Conservation (phyloP, 2,888 invertebrate species). For the Pseudanteris insignis region DNA sequence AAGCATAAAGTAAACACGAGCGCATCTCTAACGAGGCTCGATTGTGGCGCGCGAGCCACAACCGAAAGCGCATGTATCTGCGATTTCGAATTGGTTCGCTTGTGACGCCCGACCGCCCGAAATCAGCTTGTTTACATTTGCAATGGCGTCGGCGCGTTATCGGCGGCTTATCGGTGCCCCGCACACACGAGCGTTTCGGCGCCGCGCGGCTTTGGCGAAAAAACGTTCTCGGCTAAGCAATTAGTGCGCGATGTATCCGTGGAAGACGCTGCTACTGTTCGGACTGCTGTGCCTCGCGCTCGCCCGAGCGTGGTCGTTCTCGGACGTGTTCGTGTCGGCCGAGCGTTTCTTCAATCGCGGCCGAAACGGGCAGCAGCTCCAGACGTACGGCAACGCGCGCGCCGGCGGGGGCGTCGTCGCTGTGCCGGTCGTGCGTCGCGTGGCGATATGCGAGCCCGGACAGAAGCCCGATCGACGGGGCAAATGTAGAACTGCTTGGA, state of each 20-base stretch:
- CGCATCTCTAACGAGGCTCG: constrained; percentile 9
- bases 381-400: constrained; percentile 4
- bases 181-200: constrained; percentile 13
- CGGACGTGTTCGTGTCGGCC: constrained; percentile 16
- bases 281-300: constrained; percentile 7
- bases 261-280: constrained; percentile 29
- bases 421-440: constrained; percentile 46
- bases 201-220: too few relatives aligned
- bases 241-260: constrained; percentile 29
- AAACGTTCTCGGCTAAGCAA: constrained; percentile 20
- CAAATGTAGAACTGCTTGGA: constrained; percentile 53
- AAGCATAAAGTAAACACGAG: constrained; percentile 6
- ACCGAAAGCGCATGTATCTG: constrained; percentile 10
- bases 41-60: constrained; percentile 2
- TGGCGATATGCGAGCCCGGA: constrained; percentile 47
- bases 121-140: constrained; percentile 26
- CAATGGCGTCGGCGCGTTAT: constrained; percentile 30
- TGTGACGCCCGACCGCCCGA: constrained; percentile 23
- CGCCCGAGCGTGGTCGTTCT: constrained; percentile 32
- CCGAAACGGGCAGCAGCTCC: constrained; percentile 2
- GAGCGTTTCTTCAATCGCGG: constrained; percentile 10
- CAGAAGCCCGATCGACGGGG: constrained; percentile 52
- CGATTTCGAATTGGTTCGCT: constrained; percentile 21
- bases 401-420: constrained; percentile 47
- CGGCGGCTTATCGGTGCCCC: constrained; percentile 32